Percentiles rank a stretch among this genome's conserved stretches.
These are phyloP conservation scores for Lytechinus pictus DNA, from an alignment of 35 echinoderm and acorn worm genomes.

Conservation along the genomic window DNA sequence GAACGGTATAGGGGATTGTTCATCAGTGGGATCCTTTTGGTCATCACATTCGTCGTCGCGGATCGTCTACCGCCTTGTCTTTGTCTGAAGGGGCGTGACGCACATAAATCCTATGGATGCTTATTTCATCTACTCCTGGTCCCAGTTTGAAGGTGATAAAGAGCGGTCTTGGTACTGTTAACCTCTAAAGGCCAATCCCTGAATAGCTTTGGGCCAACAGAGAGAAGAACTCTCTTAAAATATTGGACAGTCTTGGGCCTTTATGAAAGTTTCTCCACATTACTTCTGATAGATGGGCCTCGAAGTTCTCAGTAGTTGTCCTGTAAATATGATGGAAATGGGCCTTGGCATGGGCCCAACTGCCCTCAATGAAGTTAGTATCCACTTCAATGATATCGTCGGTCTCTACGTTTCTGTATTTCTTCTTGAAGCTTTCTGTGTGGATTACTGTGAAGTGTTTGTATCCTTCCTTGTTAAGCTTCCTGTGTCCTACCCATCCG, in stretches of 20 bases:
- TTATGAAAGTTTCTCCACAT: slow-evolving; percentile 16
- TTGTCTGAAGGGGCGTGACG: too few relatives aligned
- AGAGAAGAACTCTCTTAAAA: too few relatives aligned
- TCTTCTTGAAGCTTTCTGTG: not conserved
- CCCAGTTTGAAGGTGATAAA: too few relatives aligned
- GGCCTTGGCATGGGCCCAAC: slow-evolving; percentile 6
- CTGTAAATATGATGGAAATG: not conserved
- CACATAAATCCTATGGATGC: too few relatives aligned
- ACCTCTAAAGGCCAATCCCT: too few relatives aligned
- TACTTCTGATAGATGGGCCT: not conserved
- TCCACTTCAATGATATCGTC: not conserved
- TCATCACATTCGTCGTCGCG: too few relatives aligned
- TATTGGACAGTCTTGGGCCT: not conserved
- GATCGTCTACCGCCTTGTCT: too few relatives aligned
- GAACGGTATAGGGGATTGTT: too few relatives aligned
- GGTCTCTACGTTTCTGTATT: not conserved
- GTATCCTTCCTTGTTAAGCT: not conserved
- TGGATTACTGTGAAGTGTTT: not conserved
- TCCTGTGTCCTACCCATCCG: not conserved
- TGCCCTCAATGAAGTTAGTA: not conserved
- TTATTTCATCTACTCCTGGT: too few relatives aligned
- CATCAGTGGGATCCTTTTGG: too few relatives aligned
- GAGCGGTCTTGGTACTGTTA: too few relatives aligned
- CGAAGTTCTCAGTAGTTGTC: slow-evolving; percentile 23
- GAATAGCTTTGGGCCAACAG: too few relatives aligned